A percentile compares a stretch with the other conserved stretches of the same genome.
Conservation (phyloP, 2,113 vertebrate species). For the Campylomormyrus numenius region DNA sequence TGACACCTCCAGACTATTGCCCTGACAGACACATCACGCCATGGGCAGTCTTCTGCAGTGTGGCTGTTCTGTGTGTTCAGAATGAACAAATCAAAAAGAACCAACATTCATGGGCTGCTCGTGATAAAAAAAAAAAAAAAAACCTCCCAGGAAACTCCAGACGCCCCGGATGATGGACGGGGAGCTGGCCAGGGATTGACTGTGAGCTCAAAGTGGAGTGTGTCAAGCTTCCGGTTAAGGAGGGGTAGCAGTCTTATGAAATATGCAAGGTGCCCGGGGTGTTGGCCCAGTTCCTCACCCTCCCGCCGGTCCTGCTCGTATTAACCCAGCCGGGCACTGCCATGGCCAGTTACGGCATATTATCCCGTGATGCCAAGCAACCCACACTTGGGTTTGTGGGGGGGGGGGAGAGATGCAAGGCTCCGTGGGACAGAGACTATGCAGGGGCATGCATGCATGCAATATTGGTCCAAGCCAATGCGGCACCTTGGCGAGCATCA, state of each 20-base stretch:
- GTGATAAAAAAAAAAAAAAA: background rate
- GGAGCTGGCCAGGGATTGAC: background rate
- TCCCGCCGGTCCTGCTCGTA: background rate
- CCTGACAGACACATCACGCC: background rate
- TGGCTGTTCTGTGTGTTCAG: background rate
- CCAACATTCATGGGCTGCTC: background rate
- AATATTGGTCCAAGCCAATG: background rate
- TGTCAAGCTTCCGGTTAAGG: background rate
- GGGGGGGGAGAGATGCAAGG: background rate
- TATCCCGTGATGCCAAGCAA: background rate
- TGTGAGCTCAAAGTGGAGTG: background rate
- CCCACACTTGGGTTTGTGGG: background rate
- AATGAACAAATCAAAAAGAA: background rate
- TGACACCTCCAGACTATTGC: background rate
- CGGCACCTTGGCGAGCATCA: background rate
- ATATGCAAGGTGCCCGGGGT: conserved; percentile 6
- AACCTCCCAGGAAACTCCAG: background rate
- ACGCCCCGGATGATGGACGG: background rate
- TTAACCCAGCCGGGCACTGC: conserved; percentile 9
- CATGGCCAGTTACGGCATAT: background rate
- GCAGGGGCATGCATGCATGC: background rate
- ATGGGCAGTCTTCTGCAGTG: background rate
- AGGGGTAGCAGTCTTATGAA: background rate
- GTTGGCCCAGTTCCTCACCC: background rate
- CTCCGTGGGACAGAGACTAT: background rate